These are phyloP conservation scores for Dolomedes plantarius DNA, from an alignment of 2,888 invertebrate species.

Conservation along the genomic window DNA sequence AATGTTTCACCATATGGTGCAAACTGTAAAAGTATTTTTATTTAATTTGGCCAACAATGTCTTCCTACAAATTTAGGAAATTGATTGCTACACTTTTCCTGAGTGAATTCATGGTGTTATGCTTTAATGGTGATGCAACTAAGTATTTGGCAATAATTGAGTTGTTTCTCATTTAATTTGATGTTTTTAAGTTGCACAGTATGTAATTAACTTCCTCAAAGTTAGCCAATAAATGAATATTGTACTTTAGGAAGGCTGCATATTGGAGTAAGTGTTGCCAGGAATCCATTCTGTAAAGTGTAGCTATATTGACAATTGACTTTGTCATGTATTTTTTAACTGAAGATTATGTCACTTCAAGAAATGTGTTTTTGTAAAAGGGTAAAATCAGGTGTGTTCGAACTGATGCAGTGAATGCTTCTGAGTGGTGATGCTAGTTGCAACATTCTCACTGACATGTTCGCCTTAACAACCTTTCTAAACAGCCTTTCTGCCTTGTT, in stretches of 20 bases:
- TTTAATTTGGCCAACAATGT: constrained; percentile 64
- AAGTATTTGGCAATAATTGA: not conserved
- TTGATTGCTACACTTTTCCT: constrained; percentile 8
- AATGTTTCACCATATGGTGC: constrained; percentile 17
- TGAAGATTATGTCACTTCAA: constrained; percentile 14
- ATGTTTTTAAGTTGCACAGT: not conserved
- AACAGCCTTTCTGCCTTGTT: constrained; percentile 35
- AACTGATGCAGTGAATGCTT: not conserved
- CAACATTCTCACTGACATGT: constrained; percentile 32
- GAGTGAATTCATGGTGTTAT: constrained; percentile 10
- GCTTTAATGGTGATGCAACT: constrained; percentile 4
- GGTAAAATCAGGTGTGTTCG: constrained; percentile 1
- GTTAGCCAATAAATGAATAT: too few relatives aligned
- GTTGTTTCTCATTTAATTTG: too few relatives aligned
- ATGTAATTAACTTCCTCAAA: too few relatives aligned
- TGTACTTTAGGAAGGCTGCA: too few relatives aligned
- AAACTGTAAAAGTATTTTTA: constrained; percentile 49
- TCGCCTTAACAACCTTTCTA: constrained; percentile 32
- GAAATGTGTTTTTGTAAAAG: not conserved
- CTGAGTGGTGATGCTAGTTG: constrained; percentile 8
- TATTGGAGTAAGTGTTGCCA: too few relatives aligned
- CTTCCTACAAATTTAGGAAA: constrained; percentile 59
- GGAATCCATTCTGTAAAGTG: constrained; percentile 12
- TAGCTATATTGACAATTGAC: not conserved
- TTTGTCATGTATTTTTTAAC: constrained; percentile 11